Percentiles rank a stretch among this genome's conserved stretches.
These are phyloP conservation scores for Zelleria hepariella DNA, from an alignment of 2,888 invertebrate species.

Conservation along the genomic window DNA sequence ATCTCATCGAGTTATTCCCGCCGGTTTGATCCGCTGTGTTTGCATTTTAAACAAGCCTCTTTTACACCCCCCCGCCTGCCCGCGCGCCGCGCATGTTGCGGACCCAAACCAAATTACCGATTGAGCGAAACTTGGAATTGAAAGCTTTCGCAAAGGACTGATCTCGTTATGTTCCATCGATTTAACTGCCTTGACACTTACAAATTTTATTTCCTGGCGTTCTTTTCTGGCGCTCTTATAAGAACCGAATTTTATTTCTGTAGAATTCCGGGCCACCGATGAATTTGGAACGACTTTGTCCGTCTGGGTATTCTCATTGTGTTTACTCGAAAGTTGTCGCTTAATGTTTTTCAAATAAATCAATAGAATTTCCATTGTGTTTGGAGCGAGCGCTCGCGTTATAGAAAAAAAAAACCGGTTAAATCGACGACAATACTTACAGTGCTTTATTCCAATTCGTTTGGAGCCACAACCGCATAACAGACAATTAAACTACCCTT, in stretches of 20 bases:
- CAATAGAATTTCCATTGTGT: background rate
- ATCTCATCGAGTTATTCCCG: slow-evolving; percentile 9
- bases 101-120: slow-evolving; percentile 43
- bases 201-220: slow-evolving; percentile 49
- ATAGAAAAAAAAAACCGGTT: background rate
- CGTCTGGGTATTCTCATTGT: background rate
- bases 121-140: slow-evolving; percentile 37
- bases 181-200: slow-evolving; percentile 65
- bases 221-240: slow-evolving; percentile 39
- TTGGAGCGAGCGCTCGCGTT: background rate
- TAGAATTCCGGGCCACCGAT: background rate
- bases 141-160: slow-evolving; percentile 39
- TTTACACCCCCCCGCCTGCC: background rate
- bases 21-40: slow-evolving; percentile 10
- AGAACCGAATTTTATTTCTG: background rate
- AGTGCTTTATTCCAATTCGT: background rate
- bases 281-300: background rate
- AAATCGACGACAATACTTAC: background rate
- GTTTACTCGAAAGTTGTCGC: background rate
- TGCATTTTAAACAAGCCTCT: slow-evolving; percentile 12
- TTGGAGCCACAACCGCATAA: background rate
- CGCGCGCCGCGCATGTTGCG: slow-evolving; percentile 11
- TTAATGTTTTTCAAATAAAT: background rate
- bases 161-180: slow-evolving; percentile 52
- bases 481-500: background rate